phyloP scores from a whole-genome alignment of 2,113 vertebrate species.

The Antennarius striatus region DNA sequence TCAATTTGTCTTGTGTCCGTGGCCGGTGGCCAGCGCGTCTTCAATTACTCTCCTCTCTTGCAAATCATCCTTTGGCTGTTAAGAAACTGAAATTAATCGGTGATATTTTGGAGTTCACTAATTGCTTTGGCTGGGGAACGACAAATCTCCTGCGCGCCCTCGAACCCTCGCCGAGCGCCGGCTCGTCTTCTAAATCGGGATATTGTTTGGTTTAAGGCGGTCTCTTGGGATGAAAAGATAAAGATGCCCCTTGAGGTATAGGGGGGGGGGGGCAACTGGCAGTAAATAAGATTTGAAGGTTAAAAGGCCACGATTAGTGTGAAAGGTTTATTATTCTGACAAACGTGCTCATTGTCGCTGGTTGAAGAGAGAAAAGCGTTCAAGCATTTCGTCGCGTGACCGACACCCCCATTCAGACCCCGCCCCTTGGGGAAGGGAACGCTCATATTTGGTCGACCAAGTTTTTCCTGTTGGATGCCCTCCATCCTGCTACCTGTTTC shows the following conservation, averaged over 20 bases:
- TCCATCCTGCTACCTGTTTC: too few relatives aligned
- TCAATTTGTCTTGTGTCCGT: conserved; percentile 46
- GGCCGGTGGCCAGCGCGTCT: conserved; percentile 44
- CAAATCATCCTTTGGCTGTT: conserved; percentile 58
- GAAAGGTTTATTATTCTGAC: neutral
- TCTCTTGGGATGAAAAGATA: conserved; percentile 24
- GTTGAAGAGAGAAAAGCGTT: too few relatives aligned
- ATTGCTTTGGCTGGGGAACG: conserved; percentile 58
- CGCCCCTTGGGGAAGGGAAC: too few relatives aligned
- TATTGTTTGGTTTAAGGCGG: conserved; percentile 45
- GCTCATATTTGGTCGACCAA: too few relatives aligned
- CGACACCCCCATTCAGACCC: too few relatives aligned
- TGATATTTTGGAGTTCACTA: conserved; percentile 50
- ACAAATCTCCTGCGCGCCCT: conserved; percentile 24
- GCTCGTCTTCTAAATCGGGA: conserved; percentile 38
- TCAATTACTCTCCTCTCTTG: conserved; percentile 52
- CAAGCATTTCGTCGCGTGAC: too few relatives aligned
- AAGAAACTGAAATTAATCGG: conserved; percentile 58
- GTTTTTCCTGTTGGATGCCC: too few relatives aligned
- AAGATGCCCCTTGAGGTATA: conserved; percentile 6
- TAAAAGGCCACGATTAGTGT: conserved; percentile 6
- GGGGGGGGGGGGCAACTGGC: neutral
- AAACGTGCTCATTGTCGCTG: too few relatives aligned
- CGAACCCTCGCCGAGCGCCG: conserved; percentile 29
- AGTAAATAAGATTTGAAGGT: conserved; percentile 12